Evolutionary conservation across 2,113 vertebrate genomes (phyloP).

Genomic region (Poeciliopsis occidentalis): DNA sequence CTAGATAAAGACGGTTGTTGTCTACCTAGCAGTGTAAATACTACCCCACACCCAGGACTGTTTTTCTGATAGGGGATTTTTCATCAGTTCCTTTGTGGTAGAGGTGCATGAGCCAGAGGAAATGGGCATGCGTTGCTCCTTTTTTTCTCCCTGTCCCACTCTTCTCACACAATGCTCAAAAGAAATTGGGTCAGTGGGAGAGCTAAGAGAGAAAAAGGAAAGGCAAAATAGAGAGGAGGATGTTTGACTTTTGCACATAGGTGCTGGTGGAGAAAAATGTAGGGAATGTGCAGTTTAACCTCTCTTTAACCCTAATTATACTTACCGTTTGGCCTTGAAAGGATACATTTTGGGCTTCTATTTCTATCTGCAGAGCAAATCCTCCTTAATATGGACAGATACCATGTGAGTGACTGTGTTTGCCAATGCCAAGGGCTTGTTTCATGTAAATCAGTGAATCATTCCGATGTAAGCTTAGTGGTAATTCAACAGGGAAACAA

Average conservation of each 20-base stretch:
- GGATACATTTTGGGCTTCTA: slow-evolving; percentile 28
- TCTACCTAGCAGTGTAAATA: neutral
- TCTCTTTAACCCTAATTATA: slow-evolving; percentile 33
- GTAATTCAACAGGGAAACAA: slow-evolving; percentile 20
- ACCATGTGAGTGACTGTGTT: slow-evolving; percentile 40
- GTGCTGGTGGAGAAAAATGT: slow-evolving; percentile 56
- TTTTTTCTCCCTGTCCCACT: slow-evolving; percentile 52
- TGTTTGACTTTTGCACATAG: slow-evolving; percentile 54
- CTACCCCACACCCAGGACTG: neutral
- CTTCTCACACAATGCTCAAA: slow-evolving; percentile 49
- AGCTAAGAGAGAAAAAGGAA: slow-evolving; percentile 23
- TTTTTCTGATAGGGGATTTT: slow-evolving; percentile 28
- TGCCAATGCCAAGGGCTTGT: slow-evolving; percentile 17
- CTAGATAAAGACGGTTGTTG: neutral
- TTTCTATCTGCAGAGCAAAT: slow-evolving; percentile 30
- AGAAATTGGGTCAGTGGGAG: slow-evolving; percentile 75
- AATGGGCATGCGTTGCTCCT: slow-evolving; percentile 59
- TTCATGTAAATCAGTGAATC: slow-evolving; percentile 42
- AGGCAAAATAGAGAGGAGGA: slow-evolving; percentile 2
- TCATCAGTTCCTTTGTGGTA: slow-evolving; percentile 46
- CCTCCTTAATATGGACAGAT: slow-evolving; percentile 58
- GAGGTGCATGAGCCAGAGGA: slow-evolving; percentile 63
- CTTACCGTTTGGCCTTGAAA: slow-evolving; percentile 54
- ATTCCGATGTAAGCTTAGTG: slow-evolving; percentile 12
- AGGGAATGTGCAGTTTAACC: slow-evolving; percentile 58